These are phyloP conservation scores for Timema cristinae DNA, from an alignment of 2,888 invertebrate genomes.

Conservation along the genomic window DNA sequence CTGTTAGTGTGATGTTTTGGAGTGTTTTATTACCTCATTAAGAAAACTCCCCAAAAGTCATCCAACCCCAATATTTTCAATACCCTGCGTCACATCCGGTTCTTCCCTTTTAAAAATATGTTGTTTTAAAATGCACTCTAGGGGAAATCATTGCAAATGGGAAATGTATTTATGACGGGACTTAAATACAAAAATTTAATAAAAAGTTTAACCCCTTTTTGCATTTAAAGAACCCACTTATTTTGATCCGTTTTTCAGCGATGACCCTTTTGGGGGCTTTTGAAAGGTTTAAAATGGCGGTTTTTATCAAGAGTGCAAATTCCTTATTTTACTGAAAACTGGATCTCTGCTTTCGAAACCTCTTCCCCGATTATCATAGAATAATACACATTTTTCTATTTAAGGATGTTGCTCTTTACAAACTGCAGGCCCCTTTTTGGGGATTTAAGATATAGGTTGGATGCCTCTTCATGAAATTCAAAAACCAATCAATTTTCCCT, in stretches of 20 bases:
- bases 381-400: constrained; percentile 31
- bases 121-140: constrained; percentile 38
- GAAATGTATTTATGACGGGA: constrained; percentile 37
- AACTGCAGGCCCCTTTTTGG: constrained; percentile 20
- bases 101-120: constrained; percentile 40
- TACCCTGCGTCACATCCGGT: constrained; percentile 40
- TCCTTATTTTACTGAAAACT: constrained; percentile 31
- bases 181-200: no score
- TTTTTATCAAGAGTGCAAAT: constrained; percentile 33
- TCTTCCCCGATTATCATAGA: constrained; percentile 37
- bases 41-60: constrained; percentile 40
- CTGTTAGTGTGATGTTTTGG: constrained; percentile 35
- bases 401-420: constrained; percentile 29
- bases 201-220: constrained; percentile 40
- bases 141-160: constrained; percentile 42
- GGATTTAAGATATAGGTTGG: neutral
- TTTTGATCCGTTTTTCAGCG: constrained; percentile 22
- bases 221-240: constrained; percentile 39
- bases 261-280: constrained; percentile 33
- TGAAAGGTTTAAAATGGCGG: constrained; percentile 33
- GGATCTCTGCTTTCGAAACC: constrained; percentile 31
- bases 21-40: constrained; percentile 41
- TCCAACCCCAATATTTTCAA: constrained; percentile 42
- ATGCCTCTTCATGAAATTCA: constrained; percentile 10
- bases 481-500: neutral